phyloP scores from a whole-genome alignment of 2,113 vertebrate species.

The Vidua macroura region DNA sequence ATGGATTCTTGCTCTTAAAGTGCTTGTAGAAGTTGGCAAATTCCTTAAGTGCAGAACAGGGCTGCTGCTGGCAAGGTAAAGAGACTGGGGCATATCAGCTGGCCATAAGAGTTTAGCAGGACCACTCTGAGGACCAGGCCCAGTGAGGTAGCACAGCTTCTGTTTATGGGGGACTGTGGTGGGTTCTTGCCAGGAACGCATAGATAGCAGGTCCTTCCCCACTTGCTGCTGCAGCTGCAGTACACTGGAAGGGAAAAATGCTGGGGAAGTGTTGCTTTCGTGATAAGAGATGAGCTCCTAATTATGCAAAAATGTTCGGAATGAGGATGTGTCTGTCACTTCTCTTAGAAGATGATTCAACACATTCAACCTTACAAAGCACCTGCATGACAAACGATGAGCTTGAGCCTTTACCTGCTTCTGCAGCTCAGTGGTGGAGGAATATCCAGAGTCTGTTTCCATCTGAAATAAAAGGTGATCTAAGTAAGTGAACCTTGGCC shows the following conservation, averaged over 20 bases:
- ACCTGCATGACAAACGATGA: not conserved
- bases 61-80: not conserved
- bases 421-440: not conserved
- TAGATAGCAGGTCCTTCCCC: not conserved
- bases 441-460: not conserved
- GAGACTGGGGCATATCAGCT: not conserved
- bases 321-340: not conserved
- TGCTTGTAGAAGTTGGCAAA: not conserved
- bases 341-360: not conserved
- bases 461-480: conserved; percentile 64
- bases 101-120: not conserved
- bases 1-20: not conserved
- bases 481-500: not conserved
- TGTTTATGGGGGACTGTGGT: not conserved
- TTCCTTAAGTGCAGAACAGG: not conserved
- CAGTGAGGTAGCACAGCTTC: not conserved
- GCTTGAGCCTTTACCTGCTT: conserved; percentile 52
- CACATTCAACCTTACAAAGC: not conserved
- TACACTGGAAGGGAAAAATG: not conserved
- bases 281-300: not conserved
- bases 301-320: not conserved
- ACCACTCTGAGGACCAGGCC: not conserved
- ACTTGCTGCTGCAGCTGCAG: not conserved
- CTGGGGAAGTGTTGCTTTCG: not conserved
- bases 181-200: not conserved